Base-by-base conservation (phyloP, 2,888 invertebrate species). In the Synanthedon myopaeformis region DNA sequence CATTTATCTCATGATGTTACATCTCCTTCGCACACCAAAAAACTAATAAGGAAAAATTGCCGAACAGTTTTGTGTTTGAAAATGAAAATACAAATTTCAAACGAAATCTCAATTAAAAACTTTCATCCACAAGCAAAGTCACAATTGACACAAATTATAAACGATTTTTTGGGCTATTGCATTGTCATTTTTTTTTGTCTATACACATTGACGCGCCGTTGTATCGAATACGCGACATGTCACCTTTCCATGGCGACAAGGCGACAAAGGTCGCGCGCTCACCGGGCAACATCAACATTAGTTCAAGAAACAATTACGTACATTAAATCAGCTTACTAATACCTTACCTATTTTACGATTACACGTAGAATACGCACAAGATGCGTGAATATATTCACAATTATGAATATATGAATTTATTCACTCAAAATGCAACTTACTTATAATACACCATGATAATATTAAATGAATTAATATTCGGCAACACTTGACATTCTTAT, bases 401-500 rank as follows among this genome's bases (percentile, higher is more conserved):
- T 23, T 51, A 14, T 13, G 55, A 51, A 11, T 13, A 50, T 50
- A 35, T 54, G 61, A 60, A 58, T 59, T 60, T 67, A 64, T 78
- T 70, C 77, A 72, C 62, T 72, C 61, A 59, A 63, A 75, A 63
- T 66, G 72, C 58, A 59, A 70, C 85, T 84, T 83, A 86, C 73
- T 70, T 77, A 82, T 81, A 79, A 76, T 82, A 86, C 76, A 85
- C 75, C 81, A 78, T 78, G 83, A 82, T 84, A 79, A 79, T 85
- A 85, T 83, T 84, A 83, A 85, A 83, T 77, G 76, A 83, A 81
- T 79, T 78, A 73, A 74, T 85, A 84, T 85, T 85, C 85, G 75
- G 87, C 87, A 87, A 87, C 87, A 87, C 86, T 86, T 86, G 86
- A 86, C 85, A 86, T 85, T 84, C 84, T 65, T 65, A 73, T 57